Conservation (phyloP, 2,113 vertebrate species). For the Bos indicus region DNA sequence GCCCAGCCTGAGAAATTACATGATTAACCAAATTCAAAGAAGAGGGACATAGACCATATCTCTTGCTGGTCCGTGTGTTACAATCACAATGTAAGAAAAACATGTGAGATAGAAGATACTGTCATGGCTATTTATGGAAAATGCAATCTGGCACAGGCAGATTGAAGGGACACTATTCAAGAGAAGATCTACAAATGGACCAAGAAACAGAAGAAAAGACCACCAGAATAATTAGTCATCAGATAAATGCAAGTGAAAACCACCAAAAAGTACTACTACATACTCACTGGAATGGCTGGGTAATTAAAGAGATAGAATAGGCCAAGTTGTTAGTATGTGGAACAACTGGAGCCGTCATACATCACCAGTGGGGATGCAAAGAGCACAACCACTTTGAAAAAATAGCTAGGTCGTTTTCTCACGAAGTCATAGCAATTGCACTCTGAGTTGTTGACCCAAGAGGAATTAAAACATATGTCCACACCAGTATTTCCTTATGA, state of each 20-base stretch:
- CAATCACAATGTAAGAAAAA: neutral
- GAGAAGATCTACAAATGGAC: neutral
- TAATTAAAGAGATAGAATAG: neutral
- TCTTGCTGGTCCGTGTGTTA: neutral
- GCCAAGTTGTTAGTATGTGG: neutral
- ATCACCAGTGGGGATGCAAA: neutral
- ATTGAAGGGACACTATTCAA: neutral
- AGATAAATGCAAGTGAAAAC: neutral
- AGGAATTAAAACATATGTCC: neutral
- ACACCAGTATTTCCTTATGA: neutral
- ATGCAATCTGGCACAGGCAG: neutral
- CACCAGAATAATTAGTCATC: neutral
- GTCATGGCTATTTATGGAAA: neutral
- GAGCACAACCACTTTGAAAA: neutral
- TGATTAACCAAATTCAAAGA: neutral
- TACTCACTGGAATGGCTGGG: neutral
- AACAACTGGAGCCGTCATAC: neutral
- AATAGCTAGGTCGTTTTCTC: conserved; percentile 2
- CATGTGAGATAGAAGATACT: neutral
- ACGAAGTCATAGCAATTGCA: neutral
- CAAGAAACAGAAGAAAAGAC: neutral
- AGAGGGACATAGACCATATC: neutral
- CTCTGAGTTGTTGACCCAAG: neutral
- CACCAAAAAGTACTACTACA: neutral
- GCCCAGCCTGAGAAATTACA: neutral